These are phyloP conservation scores for Sebastes kiyomatsui DNA, from an alignment of 2,797 vertebrate species.

Conservation along the genomic window DNA sequence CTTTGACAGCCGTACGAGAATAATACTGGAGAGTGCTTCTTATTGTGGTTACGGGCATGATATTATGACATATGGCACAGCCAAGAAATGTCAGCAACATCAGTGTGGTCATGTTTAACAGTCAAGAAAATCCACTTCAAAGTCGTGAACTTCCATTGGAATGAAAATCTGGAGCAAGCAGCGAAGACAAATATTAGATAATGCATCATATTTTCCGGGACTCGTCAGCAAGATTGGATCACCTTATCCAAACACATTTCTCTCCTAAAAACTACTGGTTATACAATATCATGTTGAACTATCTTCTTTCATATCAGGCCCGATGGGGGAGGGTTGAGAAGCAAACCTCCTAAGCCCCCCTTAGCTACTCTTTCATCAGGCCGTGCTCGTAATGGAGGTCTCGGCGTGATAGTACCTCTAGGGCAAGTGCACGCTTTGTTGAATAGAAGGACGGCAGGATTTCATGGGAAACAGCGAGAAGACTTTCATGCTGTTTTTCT, in stretches of 20 bases:
- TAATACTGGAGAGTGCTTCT: background rate
- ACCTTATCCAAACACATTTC: slow-evolving; percentile 15
- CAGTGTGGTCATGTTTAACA: slow-evolving; percentile 5
- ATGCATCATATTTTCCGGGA: background rate
- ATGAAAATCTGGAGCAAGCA: background rate
- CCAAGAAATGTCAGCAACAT: slow-evolving; percentile 5
- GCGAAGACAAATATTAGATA: background rate
- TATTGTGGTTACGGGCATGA: slow-evolving; percentile 2
- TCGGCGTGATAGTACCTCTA: slow-evolving; percentile 56
- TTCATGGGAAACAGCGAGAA: slow-evolving; percentile 75
- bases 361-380: slow-evolving; percentile 78
- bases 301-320: slow-evolving; percentile 64
- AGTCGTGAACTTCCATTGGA: background rate
- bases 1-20: no score
- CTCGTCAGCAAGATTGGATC: background rate
- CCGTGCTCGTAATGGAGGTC: slow-evolving; percentile 73
- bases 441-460: slow-evolving; percentile 45
- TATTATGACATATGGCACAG: background rate
- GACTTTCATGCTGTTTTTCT: slow-evolving; percentile 43
- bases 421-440: slow-evolving; percentile 53
- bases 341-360: slow-evolving; percentile 60
- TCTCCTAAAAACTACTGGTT: slow-evolving; percentile 4
- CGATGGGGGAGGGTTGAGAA: slow-evolving; percentile 53
- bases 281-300: slow-evolving; percentile 51
- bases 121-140: slow-evolving; percentile 1